These are phyloP conservation scores for Acrobasis suavella DNA, from an alignment of 2,888 invertebrate species.

Conservation along the genomic window DNA sequence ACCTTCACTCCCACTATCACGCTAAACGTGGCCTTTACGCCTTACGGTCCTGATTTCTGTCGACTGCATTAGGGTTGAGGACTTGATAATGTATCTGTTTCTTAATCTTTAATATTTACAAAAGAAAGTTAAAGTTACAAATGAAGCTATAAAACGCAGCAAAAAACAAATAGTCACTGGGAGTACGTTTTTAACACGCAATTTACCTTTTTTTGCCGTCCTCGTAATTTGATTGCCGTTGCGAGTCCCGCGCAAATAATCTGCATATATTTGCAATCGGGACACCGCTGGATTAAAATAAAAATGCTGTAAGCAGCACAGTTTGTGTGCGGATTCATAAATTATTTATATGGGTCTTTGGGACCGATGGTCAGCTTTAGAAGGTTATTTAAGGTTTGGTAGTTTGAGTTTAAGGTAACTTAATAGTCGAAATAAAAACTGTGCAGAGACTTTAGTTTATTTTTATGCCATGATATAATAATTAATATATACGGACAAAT, in stretches of 20 bases:
- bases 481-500: no score
- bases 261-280: slow-evolving; percentile 67
- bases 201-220: slow-evolving; percentile 52
- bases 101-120: no score
- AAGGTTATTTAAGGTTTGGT: not conserved
- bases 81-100: no score
- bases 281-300: slow-evolving; percentile 50
- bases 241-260: slow-evolving; percentile 61
- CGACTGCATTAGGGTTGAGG: no score
- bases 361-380: slow-evolving; percentile 17
- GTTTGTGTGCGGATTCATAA: slow-evolving; percentile 33
- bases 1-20: no score
- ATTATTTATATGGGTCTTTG: slow-evolving; percentile 21
- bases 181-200: slow-evolving; percentile 49
- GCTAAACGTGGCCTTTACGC: no score
- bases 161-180: slow-evolving; percentile 21
- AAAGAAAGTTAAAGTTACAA: no score
- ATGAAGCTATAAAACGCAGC: not conserved
- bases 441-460: no score
- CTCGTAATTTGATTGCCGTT: slow-evolving; percentile 61
- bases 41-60: no score
- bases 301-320: slow-evolving; percentile 41
- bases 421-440: not conserved
- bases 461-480: no score
- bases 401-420: not conserved